Base-by-base conservation (phyloP, 2,113 vertebrate species). In the Spilogale gracilis region DNA sequence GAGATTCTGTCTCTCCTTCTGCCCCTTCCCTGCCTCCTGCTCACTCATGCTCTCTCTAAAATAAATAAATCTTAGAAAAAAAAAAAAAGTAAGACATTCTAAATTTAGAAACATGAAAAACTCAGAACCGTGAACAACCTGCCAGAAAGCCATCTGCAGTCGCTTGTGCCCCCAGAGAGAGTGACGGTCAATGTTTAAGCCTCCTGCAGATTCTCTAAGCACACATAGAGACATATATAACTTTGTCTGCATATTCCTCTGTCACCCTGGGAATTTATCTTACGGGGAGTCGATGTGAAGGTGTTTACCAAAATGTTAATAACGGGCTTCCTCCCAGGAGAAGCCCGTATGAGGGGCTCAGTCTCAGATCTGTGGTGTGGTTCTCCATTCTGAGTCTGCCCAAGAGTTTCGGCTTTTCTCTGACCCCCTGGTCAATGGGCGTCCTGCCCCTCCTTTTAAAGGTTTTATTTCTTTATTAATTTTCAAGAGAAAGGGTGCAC, bases 221-320 rank as follows among this genome's bases (percentile, higher is more conserved):
- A 67, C 21, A 50, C 0, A 0, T 9, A 32, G 52, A 71, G 48
- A 13, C 18, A 0, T 32, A 25, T 13, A 38, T 4, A 2, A 2
- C 58, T 60, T 32, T 1, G 0, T 20, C 18, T 16, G 13, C 12
- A 6, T 23, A 16, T 23, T n/a, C 38, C 48, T 74, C 20, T 6
- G 1, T n/a, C 21, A 1, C 56, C 9, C 32, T 63, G 89, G 60
- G 52, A 67, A 54, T 56, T 45, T 82, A 27, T 60, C 88, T 63
- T 27, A 65, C 82, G 54, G 50, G 38, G 60, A 43, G 50, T 17
- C 74, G 11, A 32, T 84, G 45, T 0, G 1, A 79, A 82, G 50
- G 30, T 30, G 27, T 91, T 65, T 54, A 67, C 48, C 67, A 9
- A 17, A 45, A 38, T 58, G 25, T 58, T 60, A 27, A 67, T 38